phyloP scores from a whole-genome alignment of 2,888 invertebrate genomes.

The Leucania comma region DNA sequence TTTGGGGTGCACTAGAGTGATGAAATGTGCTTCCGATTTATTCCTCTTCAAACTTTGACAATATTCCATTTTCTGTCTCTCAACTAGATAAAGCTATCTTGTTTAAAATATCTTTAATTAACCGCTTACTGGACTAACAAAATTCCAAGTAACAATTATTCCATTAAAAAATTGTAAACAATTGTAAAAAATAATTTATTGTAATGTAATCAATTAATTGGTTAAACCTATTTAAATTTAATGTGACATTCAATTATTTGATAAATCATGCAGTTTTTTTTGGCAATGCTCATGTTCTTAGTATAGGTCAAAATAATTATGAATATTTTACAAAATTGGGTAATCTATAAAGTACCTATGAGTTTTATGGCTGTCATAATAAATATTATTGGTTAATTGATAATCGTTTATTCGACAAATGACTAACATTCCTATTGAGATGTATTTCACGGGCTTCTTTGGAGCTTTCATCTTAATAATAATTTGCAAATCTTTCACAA shows the following conservation, averaged over 20 bases:
- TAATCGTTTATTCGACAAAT: slow-evolving; percentile 22
- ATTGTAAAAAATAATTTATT: slow-evolving; percentile 47
- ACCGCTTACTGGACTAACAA: slow-evolving; percentile 11
- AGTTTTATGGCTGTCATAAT: slow-evolving; percentile 1
- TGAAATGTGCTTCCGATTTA: neutral
- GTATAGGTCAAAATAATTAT: slow-evolving; percentile 10
- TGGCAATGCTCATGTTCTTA: slow-evolving; percentile 13
- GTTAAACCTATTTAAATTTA: slow-evolving; percentile 50
- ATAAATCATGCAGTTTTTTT: slow-evolving; percentile 2
- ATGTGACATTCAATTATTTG: slow-evolving; percentile 53
- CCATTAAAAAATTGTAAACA: slow-evolving; percentile 54
- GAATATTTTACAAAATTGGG: slow-evolving; percentile 2
- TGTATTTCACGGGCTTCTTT: neutral
- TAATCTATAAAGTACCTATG: slow-evolving; percentile 14
- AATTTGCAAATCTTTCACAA: neutral
- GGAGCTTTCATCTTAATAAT: neutral
- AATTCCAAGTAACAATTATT: slow-evolving; percentile 57
- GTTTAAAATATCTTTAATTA: slow-evolving; percentile 13
- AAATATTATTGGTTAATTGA: slow-evolving; percentile 10
- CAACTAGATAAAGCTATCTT: neutral
- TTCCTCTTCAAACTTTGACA: neutral
- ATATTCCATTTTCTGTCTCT: neutral
- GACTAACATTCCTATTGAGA: no score
- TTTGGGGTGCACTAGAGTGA: neutral
- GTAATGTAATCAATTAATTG: slow-evolving; percentile 46